Evolutionary conservation across 2,888 invertebrate species (phyloP), one percentile per base, ranked within the genome.

Genomic region (Actias luna): DNA sequence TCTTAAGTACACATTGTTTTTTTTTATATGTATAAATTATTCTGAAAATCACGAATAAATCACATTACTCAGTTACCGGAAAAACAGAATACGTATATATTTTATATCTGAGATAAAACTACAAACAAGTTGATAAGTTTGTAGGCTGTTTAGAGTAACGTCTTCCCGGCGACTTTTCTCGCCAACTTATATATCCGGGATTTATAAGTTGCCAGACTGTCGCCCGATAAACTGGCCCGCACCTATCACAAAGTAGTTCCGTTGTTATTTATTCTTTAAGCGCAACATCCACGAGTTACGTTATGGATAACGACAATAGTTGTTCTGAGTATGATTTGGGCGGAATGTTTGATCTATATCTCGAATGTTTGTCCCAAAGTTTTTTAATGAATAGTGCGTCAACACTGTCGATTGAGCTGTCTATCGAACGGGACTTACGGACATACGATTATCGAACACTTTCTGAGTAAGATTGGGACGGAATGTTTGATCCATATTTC

Each of bases 201-300:
- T 29, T 55, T 29, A 27, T 29, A 55, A 55, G 55, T 55, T 55
- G 55, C 0, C 55, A 55, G 55, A 55, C 55, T 55, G 55, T 55
- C 55, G 55, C 55, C 55, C 27, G 27, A 55, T 55, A 55, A 55
- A 55, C 55, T 29, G 29, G 5, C 55, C 29, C 29, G n/a, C n/a
- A 55, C 18, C 16, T 27, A 29, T 55, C 27, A 29, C 29, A 29
- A 27, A 55, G n/a, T 55, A 29, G 16, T 55, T 55, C 1, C 16
- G 55, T 55, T 55, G 27, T 55, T 55, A 27, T 55, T 27, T 55
- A 55, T 55, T 29, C 55, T 55, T 55, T 29, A 29, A 27, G 29
- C 27, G 55, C 25, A 8, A n/a, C 55, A 7, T 55, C n/a, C 29
- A 29, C 29, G 29, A 55, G 14, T 29, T 55, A 29, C 57, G 46